Base-by-base conservation (phyloP, 2,797 vertebrate species). In the Somateria mollissima region DNA sequence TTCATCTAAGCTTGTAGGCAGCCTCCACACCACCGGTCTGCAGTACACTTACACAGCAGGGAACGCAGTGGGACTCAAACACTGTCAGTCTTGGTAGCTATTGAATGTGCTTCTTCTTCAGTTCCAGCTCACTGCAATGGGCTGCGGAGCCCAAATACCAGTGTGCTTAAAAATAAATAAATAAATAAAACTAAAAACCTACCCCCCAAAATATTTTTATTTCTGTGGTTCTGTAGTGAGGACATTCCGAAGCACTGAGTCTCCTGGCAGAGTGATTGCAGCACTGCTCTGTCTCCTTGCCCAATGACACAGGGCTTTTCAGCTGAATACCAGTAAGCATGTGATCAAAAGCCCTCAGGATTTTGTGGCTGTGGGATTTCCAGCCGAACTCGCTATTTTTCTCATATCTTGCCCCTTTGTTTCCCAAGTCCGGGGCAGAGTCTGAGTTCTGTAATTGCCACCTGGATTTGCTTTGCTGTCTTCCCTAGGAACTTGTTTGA, bases 401-500 rank as follows among this genome's bases (percentile, higher is more conserved):
- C 77, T 93, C 81, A 6, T 95, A 92, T 90, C 92, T 96, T 60
- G 58, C 37, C 84, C 61, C 65, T 95, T 97, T 95, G 91, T 95
- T 95, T 97, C 95, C 32, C 0, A 1, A 85, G 72, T 89, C 82
- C 89, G 41, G 81, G 89, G 78, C 69, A 87, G 89, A 95, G 86
- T 28, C 77, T 89, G 94, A 91, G 77, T 94, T 94, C 17, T 0
- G 80, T 92, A 92, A 96, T 89, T 94, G 88, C 90, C 91, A 96
- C 95, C 91, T 93, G 86, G 77, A 90, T 96, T 96, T 96, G 67
- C 95, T 96, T 89, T 96, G 86, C 96, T 94, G 86, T 77, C 95
- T 94, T 96, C 96, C 92, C 91, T 83, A 91, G 91, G 86, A 97
- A 95, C 95, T 87, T 89, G 94, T 94, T 87, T 94, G 95, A 96